A percentile compares a stretch with the other conserved stretches of the same genome.
phyloP scores from a whole-genome alignment of 2,797 vertebrate genomes.

The Pseudochirops cupreus region DNA sequence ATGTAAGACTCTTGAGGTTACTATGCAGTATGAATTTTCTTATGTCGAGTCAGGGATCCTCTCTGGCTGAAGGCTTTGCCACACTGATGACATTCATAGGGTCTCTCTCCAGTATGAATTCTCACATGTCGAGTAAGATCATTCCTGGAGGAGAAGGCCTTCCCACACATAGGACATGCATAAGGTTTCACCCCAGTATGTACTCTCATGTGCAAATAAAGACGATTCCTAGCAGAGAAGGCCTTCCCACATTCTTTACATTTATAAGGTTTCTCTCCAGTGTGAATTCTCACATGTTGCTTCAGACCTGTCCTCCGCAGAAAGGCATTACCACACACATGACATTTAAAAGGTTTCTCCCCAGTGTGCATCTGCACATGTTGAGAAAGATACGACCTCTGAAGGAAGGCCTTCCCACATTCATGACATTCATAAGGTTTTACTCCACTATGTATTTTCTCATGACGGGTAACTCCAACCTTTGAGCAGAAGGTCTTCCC shows the following conservation, averaged over 20 bases:
- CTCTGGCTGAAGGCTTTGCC: neutral
- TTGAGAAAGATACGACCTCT: constrained; percentile 45
- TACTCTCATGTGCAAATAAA: constrained; percentile 52
- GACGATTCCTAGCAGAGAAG: constrained; percentile 49
- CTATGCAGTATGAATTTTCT: neutral
- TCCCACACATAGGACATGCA: neutral
- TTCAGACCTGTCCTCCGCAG: constrained; percentile 42
- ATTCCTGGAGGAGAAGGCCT: neutral
- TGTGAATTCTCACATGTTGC: constrained; percentile 62
- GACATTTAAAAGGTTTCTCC: constrained; percentile 38
- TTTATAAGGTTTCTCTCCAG: constrained; percentile 56
- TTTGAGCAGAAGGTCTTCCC: constrained; percentile 28
- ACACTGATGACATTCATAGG: neutral
- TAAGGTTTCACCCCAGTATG: constrained; percentile 41
- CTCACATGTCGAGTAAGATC: neutral
- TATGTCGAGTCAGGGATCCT: too few relatives aligned
- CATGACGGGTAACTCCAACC: constrained; percentile 30
- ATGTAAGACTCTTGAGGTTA: neutral
- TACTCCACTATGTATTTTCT: constrained; percentile 28
- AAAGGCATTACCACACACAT: constrained; percentile 46
- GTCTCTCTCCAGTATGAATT: neutral
- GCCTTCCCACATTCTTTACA: constrained; percentile 67
- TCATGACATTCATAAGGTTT: constrained; percentile 19
- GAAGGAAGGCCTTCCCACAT: constrained; percentile 49
- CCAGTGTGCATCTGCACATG: constrained; percentile 54